Conservation (phyloP, 2,797 vertebrate species). For the Leptodactylus fallax region DNA sequence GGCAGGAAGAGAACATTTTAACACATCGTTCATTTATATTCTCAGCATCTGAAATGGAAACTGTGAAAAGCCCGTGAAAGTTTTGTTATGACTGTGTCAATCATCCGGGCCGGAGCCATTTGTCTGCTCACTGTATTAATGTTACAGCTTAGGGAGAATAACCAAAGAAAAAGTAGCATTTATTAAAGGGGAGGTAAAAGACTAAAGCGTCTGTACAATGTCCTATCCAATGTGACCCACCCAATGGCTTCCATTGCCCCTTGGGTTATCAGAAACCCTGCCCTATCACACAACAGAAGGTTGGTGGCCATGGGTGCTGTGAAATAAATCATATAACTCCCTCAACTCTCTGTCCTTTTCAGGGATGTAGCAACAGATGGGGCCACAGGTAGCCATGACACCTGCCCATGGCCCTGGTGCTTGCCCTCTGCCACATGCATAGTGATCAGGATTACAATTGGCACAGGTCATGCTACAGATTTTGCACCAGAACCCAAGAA, state of each 20-base stretch:
- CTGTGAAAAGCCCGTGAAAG: not conserved
- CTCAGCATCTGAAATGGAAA: conserved; percentile 10
- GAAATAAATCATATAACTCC: too few relatives aligned
- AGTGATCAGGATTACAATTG: not conserved
- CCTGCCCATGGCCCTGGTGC: not conserved
- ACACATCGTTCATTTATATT: conserved; percentile 20
- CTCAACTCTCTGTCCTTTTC: too few relatives aligned
- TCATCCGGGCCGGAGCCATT: not conserved
- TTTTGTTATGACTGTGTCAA: conserved; percentile 6
- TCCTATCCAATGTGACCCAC: not conserved
- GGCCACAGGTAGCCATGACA: not conserved
- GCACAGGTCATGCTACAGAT: not conserved
- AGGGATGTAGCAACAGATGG: not conserved
- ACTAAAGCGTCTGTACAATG: not conserved
- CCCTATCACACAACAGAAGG: too few relatives aligned
- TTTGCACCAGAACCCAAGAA: not conserved
- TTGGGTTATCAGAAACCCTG: too few relatives aligned
- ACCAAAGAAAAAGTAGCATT: not conserved
- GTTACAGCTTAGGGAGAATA: not conserved
- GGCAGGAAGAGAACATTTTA: conserved; percentile 23
- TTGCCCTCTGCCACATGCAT: too few relatives aligned
- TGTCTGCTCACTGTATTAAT: not conserved
- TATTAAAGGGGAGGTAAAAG: not conserved
- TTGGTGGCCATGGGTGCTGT: too few relatives aligned
- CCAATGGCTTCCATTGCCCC: too few relatives aligned